Evolutionary conservation across 2,113 vertebrate genomes (phyloP).

Genomic region (Indri indri): DNA sequence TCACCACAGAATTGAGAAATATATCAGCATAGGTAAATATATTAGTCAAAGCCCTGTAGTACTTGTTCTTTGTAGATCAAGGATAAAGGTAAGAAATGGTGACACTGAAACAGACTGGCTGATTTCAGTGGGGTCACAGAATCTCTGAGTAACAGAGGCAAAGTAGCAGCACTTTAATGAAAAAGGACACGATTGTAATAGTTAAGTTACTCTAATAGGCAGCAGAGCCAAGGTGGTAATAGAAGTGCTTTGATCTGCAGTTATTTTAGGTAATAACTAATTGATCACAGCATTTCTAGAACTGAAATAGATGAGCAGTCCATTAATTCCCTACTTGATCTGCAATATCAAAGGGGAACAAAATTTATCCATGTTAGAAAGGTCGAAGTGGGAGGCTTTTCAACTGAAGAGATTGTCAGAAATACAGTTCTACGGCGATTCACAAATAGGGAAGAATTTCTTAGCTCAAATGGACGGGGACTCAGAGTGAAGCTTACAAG

Average conservation of each 20-base stretch:
- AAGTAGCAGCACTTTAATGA: not conserved
- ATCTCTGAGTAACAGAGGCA: not conserved
- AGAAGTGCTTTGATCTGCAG: slow-evolving; percentile 33
- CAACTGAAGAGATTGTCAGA: not conserved
- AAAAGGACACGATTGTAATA: slow-evolving; percentile 17
- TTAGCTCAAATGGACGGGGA: not conserved
- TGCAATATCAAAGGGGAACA: not conserved
- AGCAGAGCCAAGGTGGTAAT: not conserved
- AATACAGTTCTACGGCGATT: not conserved
- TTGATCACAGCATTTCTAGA: slow-evolving; percentile 34
- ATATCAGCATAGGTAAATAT: not conserved
- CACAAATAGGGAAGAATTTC: not conserved
- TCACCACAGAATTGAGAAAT: not conserved
- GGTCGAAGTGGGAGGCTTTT: not conserved
- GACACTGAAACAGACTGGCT: not conserved
- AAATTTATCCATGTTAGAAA: not conserved
- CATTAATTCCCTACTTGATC: not conserved
- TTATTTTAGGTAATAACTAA: slow-evolving; percentile 60
- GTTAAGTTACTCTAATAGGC: slow-evolving; percentile 25
- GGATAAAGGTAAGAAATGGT: not conserved
- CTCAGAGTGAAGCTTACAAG: not conserved
- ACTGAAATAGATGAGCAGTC: not conserved
- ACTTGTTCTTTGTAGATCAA: not conserved
- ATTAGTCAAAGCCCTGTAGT: not conserved
- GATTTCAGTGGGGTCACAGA: not conserved